phyloP scores from a whole-genome alignment of 2,888 invertebrate species.

The Tuta absoluta region DNA sequence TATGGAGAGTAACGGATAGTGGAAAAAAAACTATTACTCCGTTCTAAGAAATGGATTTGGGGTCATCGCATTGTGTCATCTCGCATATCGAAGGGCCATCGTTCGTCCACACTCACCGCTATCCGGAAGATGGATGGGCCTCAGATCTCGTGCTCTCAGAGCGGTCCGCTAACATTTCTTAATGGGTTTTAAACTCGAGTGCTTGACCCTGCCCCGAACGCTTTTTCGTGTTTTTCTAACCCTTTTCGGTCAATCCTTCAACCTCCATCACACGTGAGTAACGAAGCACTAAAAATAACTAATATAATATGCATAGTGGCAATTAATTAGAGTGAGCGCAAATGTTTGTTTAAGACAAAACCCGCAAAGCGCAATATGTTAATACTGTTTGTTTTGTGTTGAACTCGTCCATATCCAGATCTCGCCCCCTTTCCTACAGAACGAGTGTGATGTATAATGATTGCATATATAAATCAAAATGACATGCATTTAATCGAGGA shows the following conservation, averaged over 20 bases:
- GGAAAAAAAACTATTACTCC: conserved; percentile 65
- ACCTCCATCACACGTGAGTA: conserved; percentile 20
- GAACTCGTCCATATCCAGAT: conserved; percentile 30
- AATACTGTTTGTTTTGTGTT: conserved; percentile 47
- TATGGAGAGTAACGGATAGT: conserved; percentile 65
- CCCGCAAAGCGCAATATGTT: conserved; percentile 42
- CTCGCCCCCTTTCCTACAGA: conserved; percentile 17
- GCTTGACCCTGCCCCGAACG: conserved; percentile 34
- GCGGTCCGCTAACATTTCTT: conserved; percentile 57
- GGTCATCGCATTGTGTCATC: conserved; percentile 76
- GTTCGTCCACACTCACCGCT: conserved; percentile 54
- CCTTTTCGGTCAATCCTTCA: conserved; percentile 33
- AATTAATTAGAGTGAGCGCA: conserved; percentile 44
- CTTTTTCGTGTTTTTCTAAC: conserved; percentile 18
- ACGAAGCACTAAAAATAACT: not conserved
- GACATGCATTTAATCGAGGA: conserved; percentile 71
- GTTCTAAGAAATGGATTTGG: conserved; percentile 66
- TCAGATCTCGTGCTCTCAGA: conserved; percentile 30
- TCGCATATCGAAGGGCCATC: conserved; percentile 66
- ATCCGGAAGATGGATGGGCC: conserved; percentile 21
- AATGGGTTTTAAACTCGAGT: conserved; percentile 60
- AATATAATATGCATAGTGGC: conserved; percentile 38
- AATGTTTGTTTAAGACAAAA: conserved; percentile 43
- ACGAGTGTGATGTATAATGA: conserved; percentile 56
- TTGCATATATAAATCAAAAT: conserved; percentile 75